phyloP scores from a whole-genome alignment of 92 coral and sea anemone species.

The Bergia sp. region DNA sequence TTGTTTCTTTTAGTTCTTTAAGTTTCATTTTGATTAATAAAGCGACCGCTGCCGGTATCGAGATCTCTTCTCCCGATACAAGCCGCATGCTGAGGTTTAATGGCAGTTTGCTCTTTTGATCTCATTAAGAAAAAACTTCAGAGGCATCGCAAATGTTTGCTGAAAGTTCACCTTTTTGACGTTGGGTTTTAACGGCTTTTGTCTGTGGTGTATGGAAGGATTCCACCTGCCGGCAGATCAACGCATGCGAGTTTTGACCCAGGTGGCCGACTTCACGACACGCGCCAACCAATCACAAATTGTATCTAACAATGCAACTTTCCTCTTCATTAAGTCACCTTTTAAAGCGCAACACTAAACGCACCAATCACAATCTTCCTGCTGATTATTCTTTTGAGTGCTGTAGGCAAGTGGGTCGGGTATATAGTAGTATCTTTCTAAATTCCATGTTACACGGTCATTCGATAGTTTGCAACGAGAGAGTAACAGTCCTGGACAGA shows the following conservation, averaged over 20 bases:
- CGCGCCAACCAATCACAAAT: conserved; percentile 66
- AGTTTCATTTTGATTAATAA: conserved; percentile 39
- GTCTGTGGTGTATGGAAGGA: conserved; percentile 81
- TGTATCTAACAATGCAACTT: conserved; percentile 68
- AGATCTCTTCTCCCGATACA: not conserved
- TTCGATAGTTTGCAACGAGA: conserved; percentile 78
- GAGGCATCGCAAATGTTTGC: conserved; percentile 67
- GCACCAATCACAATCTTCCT: conserved; percentile 56
- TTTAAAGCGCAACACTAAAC: conserved; percentile 60
- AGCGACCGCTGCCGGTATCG: not conserved
- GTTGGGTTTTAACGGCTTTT: conserved; percentile 72
- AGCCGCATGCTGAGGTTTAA: conserved; percentile 38
- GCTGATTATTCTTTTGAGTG: conserved; percentile 62
- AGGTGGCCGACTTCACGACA: conserved; percentile 90
- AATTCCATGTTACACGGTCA: conserved; percentile 82
- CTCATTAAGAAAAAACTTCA: conserved; percentile 63
- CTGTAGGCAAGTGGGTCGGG: conserved; percentile 61
- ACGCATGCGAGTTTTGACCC: conserved; percentile 68
- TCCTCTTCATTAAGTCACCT: conserved; percentile 79
- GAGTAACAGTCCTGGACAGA: conserved; percentile 40
- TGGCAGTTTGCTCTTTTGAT: conserved; percentile 76
- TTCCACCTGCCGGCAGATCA: conserved; percentile 71
- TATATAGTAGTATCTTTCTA: conserved; percentile 92
- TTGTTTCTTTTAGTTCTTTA: conserved; percentile 36
- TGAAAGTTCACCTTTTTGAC: conserved; percentile 61